phyloP scores from a whole-genome alignment of 2,113 vertebrate species.

The Notarius quadriscutis region DNA sequence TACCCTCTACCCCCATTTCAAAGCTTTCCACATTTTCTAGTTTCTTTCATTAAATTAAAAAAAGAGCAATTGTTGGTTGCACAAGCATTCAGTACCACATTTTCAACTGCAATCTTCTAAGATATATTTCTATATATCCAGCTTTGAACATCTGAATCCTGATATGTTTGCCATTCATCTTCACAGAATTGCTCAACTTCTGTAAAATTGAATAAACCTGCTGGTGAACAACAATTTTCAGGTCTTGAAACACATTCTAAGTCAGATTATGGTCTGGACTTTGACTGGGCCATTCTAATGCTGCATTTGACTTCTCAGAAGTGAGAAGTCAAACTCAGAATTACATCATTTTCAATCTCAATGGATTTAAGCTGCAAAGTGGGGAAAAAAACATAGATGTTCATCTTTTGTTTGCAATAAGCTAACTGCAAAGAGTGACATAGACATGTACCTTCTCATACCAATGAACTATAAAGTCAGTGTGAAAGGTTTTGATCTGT shows the following conservation, averaged over 20 bases:
- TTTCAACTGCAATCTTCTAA: not conserved
- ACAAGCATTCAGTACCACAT: no score
- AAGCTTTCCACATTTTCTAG: not conserved
- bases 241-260: not conserved
- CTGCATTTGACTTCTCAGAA: not conserved
- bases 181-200: not conserved
- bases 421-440: not conserved
- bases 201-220: not conserved
- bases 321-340: not conserved
- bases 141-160: not conserved
- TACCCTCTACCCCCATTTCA: not conserved
- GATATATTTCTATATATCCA: no score
- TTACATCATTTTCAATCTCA: not conserved
- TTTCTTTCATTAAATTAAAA: not conserved
- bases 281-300: not conserved
- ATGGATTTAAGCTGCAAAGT: not conserved
- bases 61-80: not conserved
- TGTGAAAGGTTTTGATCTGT: not conserved
- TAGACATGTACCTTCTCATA: not conserved
- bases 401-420: not conserved
- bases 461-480: not conserved
- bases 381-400: not conserved
- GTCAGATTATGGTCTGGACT: not conserved
- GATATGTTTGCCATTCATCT: not conserved
- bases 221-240: not conserved